phyloP scores from a whole-genome alignment of 2,113 vertebrate genomes.

The Rhizomys pruinosus region DNA sequence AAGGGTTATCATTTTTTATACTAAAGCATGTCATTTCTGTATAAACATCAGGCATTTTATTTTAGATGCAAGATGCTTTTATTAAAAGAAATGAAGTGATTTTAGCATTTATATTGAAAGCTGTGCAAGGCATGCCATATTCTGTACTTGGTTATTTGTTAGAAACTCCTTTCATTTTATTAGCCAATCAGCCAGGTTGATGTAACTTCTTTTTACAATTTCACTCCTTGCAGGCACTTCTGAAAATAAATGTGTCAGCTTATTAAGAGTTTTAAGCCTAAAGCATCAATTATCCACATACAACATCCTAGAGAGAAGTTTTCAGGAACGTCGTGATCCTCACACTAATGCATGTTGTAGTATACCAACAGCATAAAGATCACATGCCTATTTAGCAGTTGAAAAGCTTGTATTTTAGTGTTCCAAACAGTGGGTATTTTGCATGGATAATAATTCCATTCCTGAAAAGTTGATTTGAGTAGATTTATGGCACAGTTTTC shows the following conservation, averaged over 20 bases:
- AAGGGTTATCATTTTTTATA: neutral
- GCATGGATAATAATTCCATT: neutral
- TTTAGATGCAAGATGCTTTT: constrained; percentile 61
- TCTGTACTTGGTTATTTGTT: constrained; percentile 64
- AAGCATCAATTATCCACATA: constrained; percentile 34
- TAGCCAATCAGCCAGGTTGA: constrained; percentile 52
- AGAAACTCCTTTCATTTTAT: constrained; percentile 68
- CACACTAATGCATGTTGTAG: neutral
- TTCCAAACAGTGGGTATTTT: neutral
- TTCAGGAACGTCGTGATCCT: constrained; percentile 33
- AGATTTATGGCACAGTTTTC: neutral
- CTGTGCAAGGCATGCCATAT: neutral
- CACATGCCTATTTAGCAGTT: neutral
- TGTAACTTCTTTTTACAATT: constrained; percentile 65
- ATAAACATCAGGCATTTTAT: constrained; percentile 42
- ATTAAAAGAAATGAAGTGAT: constrained; percentile 59
- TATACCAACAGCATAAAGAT: neutral
- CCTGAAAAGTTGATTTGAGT: constrained; percentile 18
- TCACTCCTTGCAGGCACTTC: neutral
- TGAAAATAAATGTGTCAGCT: constrained; percentile 64
- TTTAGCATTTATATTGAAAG: constrained; percentile 62
- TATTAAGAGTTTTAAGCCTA: constrained; percentile 51
- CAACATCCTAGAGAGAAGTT: constrained; percentile 33
- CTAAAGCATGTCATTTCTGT: neutral
- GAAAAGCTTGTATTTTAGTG: neutral